Base-by-base conservation (phyloP, 1,140 invertebrate genomes). In the Trinorchestia longiramus region DNA sequence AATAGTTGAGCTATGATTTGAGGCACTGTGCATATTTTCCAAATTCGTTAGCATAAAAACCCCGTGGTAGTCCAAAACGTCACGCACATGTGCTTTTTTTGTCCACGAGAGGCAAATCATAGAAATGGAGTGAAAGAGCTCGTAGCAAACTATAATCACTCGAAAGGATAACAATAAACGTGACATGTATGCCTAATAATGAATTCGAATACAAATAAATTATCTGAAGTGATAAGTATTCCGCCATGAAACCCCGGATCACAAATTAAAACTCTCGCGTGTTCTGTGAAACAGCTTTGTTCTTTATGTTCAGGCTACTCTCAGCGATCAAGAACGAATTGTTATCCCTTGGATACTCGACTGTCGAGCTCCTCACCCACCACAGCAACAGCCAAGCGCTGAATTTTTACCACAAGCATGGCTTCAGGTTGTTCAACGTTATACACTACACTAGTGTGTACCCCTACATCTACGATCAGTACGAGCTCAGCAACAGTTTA, bases 381-480 rank as follows among this genome's bases (percentile, higher is more conserved):
- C 92, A 94, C 92, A 94, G 92, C 92, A 94, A 94, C 92, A 45
- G 6, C 44, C 92, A 43, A 15, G 92, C 92, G 36, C 36, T 94
- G 19, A 44, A 94, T 43, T 94, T 94, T 36, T 94, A 94, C 44
- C 40, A 44, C 92, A 94, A 94, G 40, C 43, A 94, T 40, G 92
- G 92, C 8, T 94, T 94, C 36, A 94, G 92, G 92, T n/a, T 45
- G 43, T 94, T 94, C 44, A 94, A 94, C 92, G 44, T 94, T 0
- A 47, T 94, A 42, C 92, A 94, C 92, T 94, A 47, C 44, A 44
- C 92, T 40, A 94, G 44, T 47, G 92, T 94, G 6, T 94, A 94
- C 92, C 92, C 92, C 6, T 94, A 94, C 92, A 40, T 94, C 40
- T 94, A 94, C 44, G 92, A 94, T n/a, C 92, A 94, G 92, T 94